Evolutionary conservation across 2,888 invertebrate species (phyloP).

Genomic region (Ophioninae sp.): DNA sequence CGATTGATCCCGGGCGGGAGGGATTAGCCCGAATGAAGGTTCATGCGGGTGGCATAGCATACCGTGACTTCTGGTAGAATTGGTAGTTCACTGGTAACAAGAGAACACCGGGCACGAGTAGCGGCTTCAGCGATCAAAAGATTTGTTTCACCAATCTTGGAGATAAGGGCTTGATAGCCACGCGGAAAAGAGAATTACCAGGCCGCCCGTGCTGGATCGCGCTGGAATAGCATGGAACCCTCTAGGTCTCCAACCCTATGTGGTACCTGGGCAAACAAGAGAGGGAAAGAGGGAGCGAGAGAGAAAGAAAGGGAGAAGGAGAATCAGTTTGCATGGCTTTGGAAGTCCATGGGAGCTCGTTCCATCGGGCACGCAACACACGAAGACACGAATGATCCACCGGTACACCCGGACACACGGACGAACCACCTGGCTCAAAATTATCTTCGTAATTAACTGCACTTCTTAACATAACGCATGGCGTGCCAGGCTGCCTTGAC

Average conservation of each 20-base stretch:
- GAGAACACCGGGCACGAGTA: conserved; percentile 27
- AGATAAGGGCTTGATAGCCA: conserved; percentile 51
- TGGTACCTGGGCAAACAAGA: background rate
- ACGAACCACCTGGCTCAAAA: conserved; percentile 75
- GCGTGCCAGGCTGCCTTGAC: conserved; percentile 78
- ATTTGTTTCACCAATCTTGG: conserved; percentile 48
- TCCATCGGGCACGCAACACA: conserved; percentile 79
- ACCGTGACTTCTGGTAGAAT: background rate
- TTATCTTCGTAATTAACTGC: conserved; percentile 81
- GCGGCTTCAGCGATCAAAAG: conserved; percentile 49
- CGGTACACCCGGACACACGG: conserved; percentile 10
- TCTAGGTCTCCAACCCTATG: background rate
- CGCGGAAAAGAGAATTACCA: conserved; percentile 15
- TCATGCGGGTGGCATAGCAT: background rate
- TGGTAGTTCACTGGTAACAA: conserved; percentile 20
- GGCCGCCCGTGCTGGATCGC: conserved; percentile 17
- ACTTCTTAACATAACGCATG: conserved; percentile 80
- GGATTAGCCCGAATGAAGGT: background rate
- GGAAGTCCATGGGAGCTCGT: conserved; percentile 72
- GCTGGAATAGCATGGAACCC: conserved; percentile 34
- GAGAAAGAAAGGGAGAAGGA: background rate
- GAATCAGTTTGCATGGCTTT: conserved; percentile 75
- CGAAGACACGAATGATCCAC: conserved; percentile 38
- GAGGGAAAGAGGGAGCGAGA: conserved; percentile 4
- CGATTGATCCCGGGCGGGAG: conserved; percentile 37